Percentiles rank a stretch among this genome's conserved stretches.
These are phyloP conservation scores for Nephrotoma appendiculata DNA, from an alignment of 2,888 invertebrate genomes.

Conservation along the genomic window DNA sequence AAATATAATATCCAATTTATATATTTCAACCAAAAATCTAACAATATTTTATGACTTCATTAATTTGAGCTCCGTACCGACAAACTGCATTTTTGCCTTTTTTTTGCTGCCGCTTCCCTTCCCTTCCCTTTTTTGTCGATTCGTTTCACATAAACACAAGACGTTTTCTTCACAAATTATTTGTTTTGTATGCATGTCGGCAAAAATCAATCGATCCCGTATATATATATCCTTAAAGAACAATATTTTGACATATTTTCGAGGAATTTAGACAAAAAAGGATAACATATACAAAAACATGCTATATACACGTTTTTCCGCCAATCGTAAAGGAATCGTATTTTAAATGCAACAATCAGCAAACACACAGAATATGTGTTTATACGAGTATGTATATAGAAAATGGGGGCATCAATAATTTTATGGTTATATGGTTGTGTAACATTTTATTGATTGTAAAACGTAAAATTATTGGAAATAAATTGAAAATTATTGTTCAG, in stretches of 20 bases:
- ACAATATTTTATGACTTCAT: background rate
- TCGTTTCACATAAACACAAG: background rate
- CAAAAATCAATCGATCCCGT: background rate
- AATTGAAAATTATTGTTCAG: background rate
- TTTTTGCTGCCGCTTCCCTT: background rate
- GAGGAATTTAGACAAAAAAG: background rate
- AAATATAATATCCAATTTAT: background rate
- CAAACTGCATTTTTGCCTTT: background rate
- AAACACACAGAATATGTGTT: background rate
- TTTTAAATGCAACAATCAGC: background rate
- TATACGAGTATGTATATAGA: background rate
- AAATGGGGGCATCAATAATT: background rate
- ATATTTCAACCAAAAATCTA: background rate
- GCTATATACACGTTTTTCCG: background rate
- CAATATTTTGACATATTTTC: background rate
- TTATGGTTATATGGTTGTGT: background rate
- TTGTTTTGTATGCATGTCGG: background rate
- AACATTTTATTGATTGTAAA: background rate
- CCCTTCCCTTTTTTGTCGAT: background rate
- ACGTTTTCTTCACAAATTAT: background rate
- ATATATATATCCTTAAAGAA: background rate
- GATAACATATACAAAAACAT: background rate
- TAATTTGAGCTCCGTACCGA: background rate
- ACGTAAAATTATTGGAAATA: background rate
- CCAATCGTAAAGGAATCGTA: background rate